phyloP scores from a whole-genome alignment of 2,888 invertebrate genomes.

The Rapana venosa region DNA sequence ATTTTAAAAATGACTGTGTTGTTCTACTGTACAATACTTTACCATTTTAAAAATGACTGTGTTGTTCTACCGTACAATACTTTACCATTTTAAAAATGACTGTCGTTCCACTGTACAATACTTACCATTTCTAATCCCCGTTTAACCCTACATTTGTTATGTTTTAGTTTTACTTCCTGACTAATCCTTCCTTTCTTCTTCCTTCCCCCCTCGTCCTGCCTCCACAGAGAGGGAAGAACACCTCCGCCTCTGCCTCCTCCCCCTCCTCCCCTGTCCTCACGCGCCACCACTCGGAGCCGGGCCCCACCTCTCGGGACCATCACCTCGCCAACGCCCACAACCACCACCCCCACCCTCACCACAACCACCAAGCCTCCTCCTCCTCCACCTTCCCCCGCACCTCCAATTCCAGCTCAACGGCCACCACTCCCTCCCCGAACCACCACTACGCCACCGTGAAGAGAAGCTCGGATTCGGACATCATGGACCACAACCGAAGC shows the following conservation, averaged over 20 bases:
- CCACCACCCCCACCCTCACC: background rate
- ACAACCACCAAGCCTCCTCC: background rate
- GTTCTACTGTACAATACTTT: no score
- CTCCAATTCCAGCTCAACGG: background rate
- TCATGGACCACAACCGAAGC: background rate
- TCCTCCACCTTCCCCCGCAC: background rate
- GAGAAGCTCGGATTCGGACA: constrained; percentile 12
- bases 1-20: no score
- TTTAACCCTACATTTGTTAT: background rate
- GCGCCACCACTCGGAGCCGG: constrained; percentile 36
- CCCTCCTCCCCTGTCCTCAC: constrained; percentile 68
- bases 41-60: no score
- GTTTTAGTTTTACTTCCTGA: background rate
- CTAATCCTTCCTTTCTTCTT: background rate
- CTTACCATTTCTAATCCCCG: background rate
- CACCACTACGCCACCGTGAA: background rate
- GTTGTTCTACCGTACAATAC: no score
- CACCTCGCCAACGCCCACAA: background rate
- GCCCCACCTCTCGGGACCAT: background rate
- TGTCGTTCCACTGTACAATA: no score
- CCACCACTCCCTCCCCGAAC: background rate
- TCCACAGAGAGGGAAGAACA: constrained; percentile 81
- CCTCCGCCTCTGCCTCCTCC: constrained; percentile 86
- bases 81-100: no score
- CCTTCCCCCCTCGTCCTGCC: background rate